Evolutionary conservation across 2,888 invertebrate species (phyloP), one percentile per base, ranked within the genome.

Genomic region (Ernsta delagoae): DNA sequence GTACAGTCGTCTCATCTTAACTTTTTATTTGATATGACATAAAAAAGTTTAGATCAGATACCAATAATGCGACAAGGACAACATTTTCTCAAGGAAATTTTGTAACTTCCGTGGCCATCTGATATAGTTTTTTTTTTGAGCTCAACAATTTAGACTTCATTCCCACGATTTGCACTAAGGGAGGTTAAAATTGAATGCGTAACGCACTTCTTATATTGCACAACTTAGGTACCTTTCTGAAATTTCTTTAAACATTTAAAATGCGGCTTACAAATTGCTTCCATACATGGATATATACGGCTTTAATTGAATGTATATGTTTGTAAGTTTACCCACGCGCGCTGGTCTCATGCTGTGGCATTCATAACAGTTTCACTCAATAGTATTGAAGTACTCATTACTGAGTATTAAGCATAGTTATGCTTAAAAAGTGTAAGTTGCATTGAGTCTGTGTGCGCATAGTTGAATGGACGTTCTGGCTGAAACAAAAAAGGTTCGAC

Each of bases 151-250:
- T 48, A 48, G 57, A 48, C 57, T 68, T 43, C 64, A 70, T 70
- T 74, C 74, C 74, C 75, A 75, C 75, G 72, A 67, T 68, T 70
- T 64, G 50, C 67, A 73, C 71, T 72, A 74, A 68, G 65, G 59
- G 64, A 75, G 70, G 73, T 72, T 71, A 65, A 69, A 70, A 70
- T 70, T 70, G 66, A 67, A 64, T 66, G 61, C 70, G 61, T 67
- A 24, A 61, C 61, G 45, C 54, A 67, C 67, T 43, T 8, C 60
- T 56, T 56, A 36, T 36, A 61, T 67, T 67, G 56, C 60, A 36
- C 4, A 60, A 45, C 5, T n/a, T 24, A 24, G 24, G 11, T 12
- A n/a, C 9, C 31, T 54, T 63, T 56, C 34, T 34, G 57, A 24
- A 67, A 56, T 65, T 16, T 54, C 34, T 34, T 34, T 56, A 53